Base-by-base conservation (phyloP, 2,888 invertebrate genomes). In the Ctena decussata region DNA sequence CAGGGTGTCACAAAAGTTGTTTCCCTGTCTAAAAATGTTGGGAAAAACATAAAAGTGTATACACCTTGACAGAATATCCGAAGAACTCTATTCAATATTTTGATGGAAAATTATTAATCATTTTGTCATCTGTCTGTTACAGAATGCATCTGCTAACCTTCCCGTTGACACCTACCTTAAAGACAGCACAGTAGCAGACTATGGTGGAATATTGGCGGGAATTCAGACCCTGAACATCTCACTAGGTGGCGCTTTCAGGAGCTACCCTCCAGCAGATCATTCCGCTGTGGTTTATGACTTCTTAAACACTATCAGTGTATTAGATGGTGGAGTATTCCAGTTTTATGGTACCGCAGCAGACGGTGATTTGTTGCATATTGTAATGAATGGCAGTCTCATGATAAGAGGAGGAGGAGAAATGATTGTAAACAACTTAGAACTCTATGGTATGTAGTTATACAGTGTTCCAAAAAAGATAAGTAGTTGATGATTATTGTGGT, bases 101-200 rank as follows among this genome's bases (percentile, higher is more conserved):
- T n/a, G n/a, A n/a, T n/a, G n/a, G n/a, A n/a, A n/a, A n/a, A n/a
- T n/a, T n/a, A n/a, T n/a, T n/a, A n/a, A n/a, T n/a, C n/a, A n/a
- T n/a, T n/a, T n/a, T n/a, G 15, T 41, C 46, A 21, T 46, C 2
- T 46, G 18, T 46, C 46, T 12, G 18, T 41, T 6, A 6, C 15
- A 93, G 93, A 85, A 92, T 81, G 92, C 82, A 0, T 86, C 89
- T 53, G 92, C 92, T 3, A 92, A 92, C 84, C 84, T 93, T 11
- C 93, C 93, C n/a, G 82, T 86, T n/a, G 91, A 92, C 71, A 92
- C 93, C 0, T 91, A 88, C 71, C 89, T 93, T n/a, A 84, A 89
- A 30, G 88, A 89, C 77, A 86, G 89, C 18, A 80, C 89, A 41
- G 87, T 92, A 12, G 90, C 84, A 0, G 89, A 93, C 75, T 90